phyloP scores from a whole-genome alignment of 1,140 invertebrate genomes.

The Trissolcus basalis region DNA sequence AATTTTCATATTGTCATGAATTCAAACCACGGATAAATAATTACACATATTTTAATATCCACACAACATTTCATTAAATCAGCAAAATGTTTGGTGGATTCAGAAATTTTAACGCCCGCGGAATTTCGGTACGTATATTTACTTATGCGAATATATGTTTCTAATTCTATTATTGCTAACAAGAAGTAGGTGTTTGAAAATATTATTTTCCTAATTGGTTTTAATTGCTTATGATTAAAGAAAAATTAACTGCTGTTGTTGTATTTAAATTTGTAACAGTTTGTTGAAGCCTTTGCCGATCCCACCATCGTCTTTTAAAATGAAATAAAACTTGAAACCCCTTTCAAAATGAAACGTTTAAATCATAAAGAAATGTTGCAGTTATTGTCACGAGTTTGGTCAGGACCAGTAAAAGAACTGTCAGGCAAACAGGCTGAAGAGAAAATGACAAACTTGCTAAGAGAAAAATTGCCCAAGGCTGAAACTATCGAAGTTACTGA shows the following conservation, averaged over 20 bases:
- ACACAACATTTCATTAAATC: not conserved
- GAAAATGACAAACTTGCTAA: conserved; percentile 75
- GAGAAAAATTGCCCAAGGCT: conserved; percentile 80
- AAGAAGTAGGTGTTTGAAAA: no score
- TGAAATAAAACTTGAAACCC: not conserved
- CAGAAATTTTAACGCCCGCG: conserved; percentile 59
- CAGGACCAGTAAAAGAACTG: conserved; percentile 64
- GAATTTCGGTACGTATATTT: conserved; percentile 67
- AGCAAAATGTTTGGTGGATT: conserved; percentile 63
- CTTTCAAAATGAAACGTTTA: conserved; percentile 57
- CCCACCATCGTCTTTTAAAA: not conserved
- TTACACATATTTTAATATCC: no score
- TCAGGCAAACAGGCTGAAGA: conserved; percentile 71
- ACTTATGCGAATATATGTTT: no score
- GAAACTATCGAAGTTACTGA: conserved; percentile 82
- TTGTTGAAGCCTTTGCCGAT: not conserved
- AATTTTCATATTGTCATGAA: no score
- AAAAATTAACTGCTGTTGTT: conserved; percentile 11
- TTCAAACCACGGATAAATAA: no score
- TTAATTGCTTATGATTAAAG: no score
- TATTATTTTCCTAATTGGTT: no score
- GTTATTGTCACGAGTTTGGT: conserved; percentile 72
- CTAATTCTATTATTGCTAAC: no score
- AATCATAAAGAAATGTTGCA: conserved; percentile 72
- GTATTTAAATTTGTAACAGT: not conserved